These are phyloP conservation scores for Drosophila pandora DNA, from an alignment of 1,140 invertebrate species.

Conservation along the genomic window DNA sequence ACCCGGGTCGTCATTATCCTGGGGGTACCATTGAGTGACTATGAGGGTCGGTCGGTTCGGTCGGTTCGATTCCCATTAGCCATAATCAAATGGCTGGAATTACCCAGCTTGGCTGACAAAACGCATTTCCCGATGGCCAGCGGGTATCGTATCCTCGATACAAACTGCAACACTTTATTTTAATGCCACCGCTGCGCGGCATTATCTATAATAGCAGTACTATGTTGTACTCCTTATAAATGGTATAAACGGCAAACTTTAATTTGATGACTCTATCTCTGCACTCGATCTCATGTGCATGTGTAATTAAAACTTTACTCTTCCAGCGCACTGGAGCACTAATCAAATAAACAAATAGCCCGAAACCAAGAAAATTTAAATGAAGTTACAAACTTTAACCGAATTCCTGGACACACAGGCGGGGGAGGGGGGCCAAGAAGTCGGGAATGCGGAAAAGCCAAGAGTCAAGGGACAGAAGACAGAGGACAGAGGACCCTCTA, in stretches of 20 bases:
- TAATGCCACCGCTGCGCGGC: background rate
- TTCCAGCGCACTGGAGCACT: background rate
- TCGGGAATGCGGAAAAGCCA: background rate
- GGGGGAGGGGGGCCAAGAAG: conserved; percentile 4
- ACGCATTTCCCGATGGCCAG: background rate
- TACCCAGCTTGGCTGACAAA: background rate
- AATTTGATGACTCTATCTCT: background rate
- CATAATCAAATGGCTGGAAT: conserved; percentile 25
- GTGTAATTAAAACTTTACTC: conserved; percentile 1
- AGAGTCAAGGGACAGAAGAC: conserved; percentile 16
- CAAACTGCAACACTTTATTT: background rate
- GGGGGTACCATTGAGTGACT: background rate
- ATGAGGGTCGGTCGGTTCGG: conserved; percentile 11
- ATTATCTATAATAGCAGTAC: background rate
- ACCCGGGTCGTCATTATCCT: conserved; percentile 23
- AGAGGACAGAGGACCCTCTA: conserved; percentile 5
- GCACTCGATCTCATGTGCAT: background rate
- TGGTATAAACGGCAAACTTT: background rate
- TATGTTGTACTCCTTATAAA: background rate
- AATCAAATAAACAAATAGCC: conserved; percentile 43
- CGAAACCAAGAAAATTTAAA: conserved; percentile 60
- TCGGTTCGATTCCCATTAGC: conserved; percentile 6
- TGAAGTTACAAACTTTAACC: conserved; percentile 60
- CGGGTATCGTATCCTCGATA: background rate
- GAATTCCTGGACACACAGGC: conserved; percentile 22